Percentiles rank a stretch among this genome's conserved stretches.
Evolutionary conservation across 1,140 invertebrate genomes (phyloP).

Genomic region (Rhyacophila brunnea): DNA sequence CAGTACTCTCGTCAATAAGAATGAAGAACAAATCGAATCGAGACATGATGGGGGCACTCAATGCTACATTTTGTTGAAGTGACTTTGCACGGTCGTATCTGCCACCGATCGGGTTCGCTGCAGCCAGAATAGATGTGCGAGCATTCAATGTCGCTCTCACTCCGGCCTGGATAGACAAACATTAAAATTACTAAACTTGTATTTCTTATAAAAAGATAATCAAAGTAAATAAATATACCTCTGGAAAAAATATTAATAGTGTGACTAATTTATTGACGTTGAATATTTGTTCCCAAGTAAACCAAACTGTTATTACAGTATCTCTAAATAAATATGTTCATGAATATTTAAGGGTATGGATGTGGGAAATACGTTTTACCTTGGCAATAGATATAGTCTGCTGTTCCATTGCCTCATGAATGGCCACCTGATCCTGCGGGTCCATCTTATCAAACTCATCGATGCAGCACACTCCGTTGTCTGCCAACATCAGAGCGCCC

Average conservation of each 20-base stretch:
- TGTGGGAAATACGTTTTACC: too few species aligned
- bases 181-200: too few species aligned
- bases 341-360: too few species aligned
- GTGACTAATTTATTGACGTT: too few species aligned
- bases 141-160: conserved; percentile 97
- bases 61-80: conserved; percentile 89
- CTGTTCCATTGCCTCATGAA: conserved; percentile 99
- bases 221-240: too few species aligned
- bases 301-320: too few species aligned
- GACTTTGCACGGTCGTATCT: conserved; percentile 94
- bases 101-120: conserved; percentile 97
- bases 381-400: conserved; percentile 99
- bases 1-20: conserved; percentile 93
- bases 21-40: conserved; percentile 99
- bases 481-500: conserved; percentile 97
- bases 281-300: too few species aligned
- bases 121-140: conserved; percentile 95
- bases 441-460: conserved; percentile 99
- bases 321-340: too few species aligned
- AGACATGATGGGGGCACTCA: conserved; percentile 98
- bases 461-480: conserved; percentile 99
- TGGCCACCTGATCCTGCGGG: conserved; percentile 94
- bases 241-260: too few species aligned
- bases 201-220: too few species aligned
- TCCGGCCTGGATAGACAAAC: conserved; percentile 83